A percentile compares a stretch with the other conserved stretches of the same genome.
Conservation (phyloP, 2,888 invertebrate genomes). For the Dorcus parallelipipedus region DNA sequence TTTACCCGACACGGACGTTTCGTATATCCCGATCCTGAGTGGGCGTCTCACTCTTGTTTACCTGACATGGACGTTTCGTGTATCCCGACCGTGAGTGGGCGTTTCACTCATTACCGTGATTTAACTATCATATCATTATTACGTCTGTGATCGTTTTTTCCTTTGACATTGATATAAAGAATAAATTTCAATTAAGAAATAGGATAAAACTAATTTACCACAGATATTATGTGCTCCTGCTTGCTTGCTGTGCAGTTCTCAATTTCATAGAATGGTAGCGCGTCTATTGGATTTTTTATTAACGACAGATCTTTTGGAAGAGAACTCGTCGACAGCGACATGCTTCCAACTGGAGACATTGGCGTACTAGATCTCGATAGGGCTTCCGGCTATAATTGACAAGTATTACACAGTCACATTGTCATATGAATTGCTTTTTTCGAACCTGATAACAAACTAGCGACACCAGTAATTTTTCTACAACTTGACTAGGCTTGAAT, state of each 20-base stretch:
- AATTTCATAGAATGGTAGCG: conserved; percentile 75
- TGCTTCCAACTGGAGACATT: conserved; percentile 67
- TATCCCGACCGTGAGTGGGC: no score
- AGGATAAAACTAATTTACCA: conserved; percentile 52
- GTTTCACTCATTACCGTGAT: no score
- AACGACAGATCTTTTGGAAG: conserved; percentile 50
- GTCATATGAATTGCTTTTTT: conserved; percentile 4
- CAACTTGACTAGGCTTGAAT: conserved; percentile 67
- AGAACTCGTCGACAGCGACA: conserved; percentile 43
- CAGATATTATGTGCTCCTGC: conserved; percentile 84
- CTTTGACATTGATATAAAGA: no score
- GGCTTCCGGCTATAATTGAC: conserved; percentile 68
- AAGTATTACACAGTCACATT: conserved; percentile 2
- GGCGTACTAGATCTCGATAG: conserved; percentile 82
- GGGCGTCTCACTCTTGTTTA: no score
- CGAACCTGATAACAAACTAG: conserved; percentile 75
- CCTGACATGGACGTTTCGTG: no score
- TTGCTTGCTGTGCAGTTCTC: conserved; percentile 85
- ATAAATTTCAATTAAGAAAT: no score
- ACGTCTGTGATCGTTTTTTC: not conserved
- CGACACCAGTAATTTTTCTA: conserved; percentile 75
- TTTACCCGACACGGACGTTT: no score
- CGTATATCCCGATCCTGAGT: no score
- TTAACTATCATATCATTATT: not conserved
- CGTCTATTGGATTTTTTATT: conserved; percentile 51